Evolutionary conservation across 2,113 vertebrate species (phyloP).

Genomic region (Progne subis): DNA sequence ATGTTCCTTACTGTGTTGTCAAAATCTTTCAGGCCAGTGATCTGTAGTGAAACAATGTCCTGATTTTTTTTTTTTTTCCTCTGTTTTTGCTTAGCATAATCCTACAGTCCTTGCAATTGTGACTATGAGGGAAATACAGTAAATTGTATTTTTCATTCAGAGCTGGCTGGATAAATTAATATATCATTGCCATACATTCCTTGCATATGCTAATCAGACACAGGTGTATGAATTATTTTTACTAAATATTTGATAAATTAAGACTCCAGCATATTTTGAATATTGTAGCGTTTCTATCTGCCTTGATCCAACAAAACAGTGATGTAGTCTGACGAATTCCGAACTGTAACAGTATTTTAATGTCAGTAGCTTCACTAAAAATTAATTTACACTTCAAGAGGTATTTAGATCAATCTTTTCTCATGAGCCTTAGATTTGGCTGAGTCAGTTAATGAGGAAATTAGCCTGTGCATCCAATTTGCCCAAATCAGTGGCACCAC

Average conservation of each 20-base stretch:
- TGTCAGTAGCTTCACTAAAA: constrained; percentile 5
- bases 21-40: not conserved
- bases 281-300: not conserved
- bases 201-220: not conserved
- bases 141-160: not conserved
- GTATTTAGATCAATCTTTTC: not conserved
- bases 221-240: not conserved
- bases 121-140: not conserved
- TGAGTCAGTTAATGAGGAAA: constrained; percentile 19
- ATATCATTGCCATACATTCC: not conserved
- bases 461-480: constrained; percentile 25
- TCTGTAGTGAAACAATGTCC: not conserved
- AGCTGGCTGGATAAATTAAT: not conserved
- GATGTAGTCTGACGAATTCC: not conserved
- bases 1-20: not conserved
- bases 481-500: not conserved
- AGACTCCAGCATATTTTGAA: not conserved
- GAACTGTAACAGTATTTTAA: not conserved
- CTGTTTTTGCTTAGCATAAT: not conserved
- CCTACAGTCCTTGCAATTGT: not conserved
- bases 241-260: not conserved
- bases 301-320: not conserved
- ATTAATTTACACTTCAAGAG: not conserved
- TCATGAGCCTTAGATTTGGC: not conserved
- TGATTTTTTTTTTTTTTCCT: not conserved